Base-by-base conservation (phyloP, 2,797 vertebrate species). In the Poecilia velifera region DNA sequence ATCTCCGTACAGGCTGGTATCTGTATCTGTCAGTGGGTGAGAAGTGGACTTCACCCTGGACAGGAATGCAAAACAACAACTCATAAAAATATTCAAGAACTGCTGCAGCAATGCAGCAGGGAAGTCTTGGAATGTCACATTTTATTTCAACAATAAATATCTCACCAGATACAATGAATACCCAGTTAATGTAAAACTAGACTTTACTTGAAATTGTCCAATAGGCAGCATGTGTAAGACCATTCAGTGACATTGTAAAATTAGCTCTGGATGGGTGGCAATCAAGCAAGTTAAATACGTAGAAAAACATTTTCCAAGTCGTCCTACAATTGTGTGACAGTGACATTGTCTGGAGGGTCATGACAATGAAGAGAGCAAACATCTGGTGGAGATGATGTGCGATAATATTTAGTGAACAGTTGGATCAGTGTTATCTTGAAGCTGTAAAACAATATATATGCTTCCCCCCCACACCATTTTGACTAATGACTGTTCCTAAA, bases 321-420 rank as follows among this genome's bases (percentile, higher is more conserved):
- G 2, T 57, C 62, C 22, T 59, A 43, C 55, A 8, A n/a, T 71
- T 34, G 0, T 66, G 62, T 18, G 20, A 39, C 62, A 64, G 45
- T 41, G 72, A 59, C 31, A 47, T 82, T 74, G 46, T n/a, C 57
- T 25, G 39, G 47, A 72, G 46, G 20, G 72, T 25, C 43, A 12
- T 31, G 4, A 73, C 45, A 77, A 64, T 72, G 53, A 31, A 46
- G 28, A 8, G 53, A 70, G 25, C 59, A 66, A 53, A 75, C 84
- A 66, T 74, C 59, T 74, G 77, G 62, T 78, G 68, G 66, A 6
- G 72, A 81, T 83, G 80, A 77, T 45, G 55, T 62, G 34, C 12
- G 59, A 79, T 78, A 82, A 84, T 68, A 79, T 80, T 74, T 46
- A 59, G 76, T 84, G 79, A 49, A 74, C 55, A 76, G 34, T 74